Conservation (phyloP, 64 coral and sea anemone species). For the Porites lutea region DNA sequence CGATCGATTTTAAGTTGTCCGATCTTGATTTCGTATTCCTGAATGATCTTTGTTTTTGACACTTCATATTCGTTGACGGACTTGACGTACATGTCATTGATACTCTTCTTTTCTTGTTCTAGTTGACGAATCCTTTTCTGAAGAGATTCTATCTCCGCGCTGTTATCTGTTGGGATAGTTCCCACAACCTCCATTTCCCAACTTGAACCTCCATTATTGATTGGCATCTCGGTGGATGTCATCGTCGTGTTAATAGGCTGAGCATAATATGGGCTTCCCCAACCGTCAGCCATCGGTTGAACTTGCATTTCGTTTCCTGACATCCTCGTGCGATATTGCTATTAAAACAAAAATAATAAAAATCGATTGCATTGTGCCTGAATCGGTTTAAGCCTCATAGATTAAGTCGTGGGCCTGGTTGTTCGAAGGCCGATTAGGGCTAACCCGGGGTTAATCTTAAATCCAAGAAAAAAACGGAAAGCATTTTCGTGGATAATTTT, state of each 20-base stretch:
- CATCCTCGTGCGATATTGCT: not conserved
- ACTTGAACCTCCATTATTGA: not conserved
- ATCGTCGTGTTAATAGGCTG: not conserved
- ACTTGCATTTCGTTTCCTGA: not conserved
- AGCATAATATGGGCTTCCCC: constrained; percentile 19
- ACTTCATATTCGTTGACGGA: constrained; percentile 66
- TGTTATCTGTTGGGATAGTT: constrained; percentile 36
- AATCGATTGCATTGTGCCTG: no score
- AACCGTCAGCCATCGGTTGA: constrained; percentile 6
- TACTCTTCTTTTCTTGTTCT: constrained; percentile 60
- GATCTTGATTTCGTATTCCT: constrained; percentile 66
- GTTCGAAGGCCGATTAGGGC: no score
- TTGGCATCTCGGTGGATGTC: constrained; percentile 5
- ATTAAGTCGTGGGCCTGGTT: no score
- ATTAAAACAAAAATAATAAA: no score
- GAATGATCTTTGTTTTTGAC: constrained; percentile 48
- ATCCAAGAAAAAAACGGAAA: no score
- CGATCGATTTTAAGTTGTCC: constrained; percentile 61
- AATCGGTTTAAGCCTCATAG: no score
- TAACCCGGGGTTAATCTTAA: no score
- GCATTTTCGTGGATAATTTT: no score
- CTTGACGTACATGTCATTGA: constrained; percentile 64
- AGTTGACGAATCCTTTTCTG: not conserved
- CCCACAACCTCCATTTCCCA: constrained; percentile 64
- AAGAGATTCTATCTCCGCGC: not conserved